Evolutionary conservation across 2,888 invertebrate species (phyloP), one percentile per base, ranked within the genome.

Genomic region (Chrysotoxum bicinctum): DNA sequence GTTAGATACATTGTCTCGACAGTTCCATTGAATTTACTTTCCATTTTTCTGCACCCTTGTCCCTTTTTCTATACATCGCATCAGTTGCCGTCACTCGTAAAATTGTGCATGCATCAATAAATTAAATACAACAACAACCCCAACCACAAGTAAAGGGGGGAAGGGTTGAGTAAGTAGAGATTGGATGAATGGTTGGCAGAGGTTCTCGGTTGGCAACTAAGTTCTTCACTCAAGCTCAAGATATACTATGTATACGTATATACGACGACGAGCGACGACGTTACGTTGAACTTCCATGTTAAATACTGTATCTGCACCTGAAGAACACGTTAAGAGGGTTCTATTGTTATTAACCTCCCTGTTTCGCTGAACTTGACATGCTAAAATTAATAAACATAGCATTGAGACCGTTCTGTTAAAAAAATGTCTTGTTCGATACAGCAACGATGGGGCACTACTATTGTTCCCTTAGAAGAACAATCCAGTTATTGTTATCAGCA

Each of bases 91-190:
- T 48, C 32, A 40, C 69, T 64, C 56, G 69, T 69, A 73, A 14
- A 32, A 48, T 70, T 70, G 40, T 84, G 70, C 58, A 84, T 84
- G 84, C 84, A 84, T 84, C 84, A 84, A 84, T 84, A 79, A 84
- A 84, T 84, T 79, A 83, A 68, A 73, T 35, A 69, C 43, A 69
- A 72, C 30, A 40, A 50, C 60, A 26, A 56, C 62, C 30, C 4
- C 26, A 26, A 26, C 26, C 4, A 26, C 23, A 76, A 19, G 12
- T 21, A 32, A 21, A 40, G 30, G 30, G 3, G 16, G 9, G n/a
- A 52, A 23, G 62, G 52, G 69, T 40, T 37, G 50, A 12, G n/a
- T 40, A 7, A 35, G 32, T n/a, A 21, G 48, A 50, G 52, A 69
- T 54, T 74, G 19, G 58, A 64, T 72, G 45, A 58, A 64, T 72